Conservation (phyloP, 1,140 invertebrate species). For the Brachionus sp. region DNA sequence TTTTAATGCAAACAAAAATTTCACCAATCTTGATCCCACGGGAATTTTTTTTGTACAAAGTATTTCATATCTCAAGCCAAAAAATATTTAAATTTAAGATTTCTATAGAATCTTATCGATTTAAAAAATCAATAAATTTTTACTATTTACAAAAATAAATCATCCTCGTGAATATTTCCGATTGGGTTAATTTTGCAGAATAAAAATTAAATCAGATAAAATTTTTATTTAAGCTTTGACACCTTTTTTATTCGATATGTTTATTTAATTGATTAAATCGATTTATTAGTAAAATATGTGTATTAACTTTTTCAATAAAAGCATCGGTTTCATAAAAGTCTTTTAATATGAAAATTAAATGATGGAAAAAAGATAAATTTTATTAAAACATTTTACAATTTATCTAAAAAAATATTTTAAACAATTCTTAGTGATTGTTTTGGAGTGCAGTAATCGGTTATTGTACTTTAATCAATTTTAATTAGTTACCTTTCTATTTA, state of each 20-base stretch:
- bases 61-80: conserved; percentile 25
- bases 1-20: background rate
- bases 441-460: no score
- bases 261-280: background rate
- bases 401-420: background rate
- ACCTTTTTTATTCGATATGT: background rate
- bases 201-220: background rate
- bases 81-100: background rate
- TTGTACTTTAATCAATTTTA: no score
- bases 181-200: background rate
- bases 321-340: background rate
- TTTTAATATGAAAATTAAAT: background rate
- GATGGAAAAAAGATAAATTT: no score
- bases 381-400: background rate
- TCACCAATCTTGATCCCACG: background rate
- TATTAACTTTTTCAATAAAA: background rate
- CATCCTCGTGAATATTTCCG: background rate
- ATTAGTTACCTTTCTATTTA: no score
- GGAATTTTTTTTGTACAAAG: conserved; percentile 28
- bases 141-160: background rate
- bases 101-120: background rate
- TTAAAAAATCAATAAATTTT: conserved; percentile 23
- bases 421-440: no score
- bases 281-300: background rate
- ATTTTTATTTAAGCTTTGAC: background rate